Conservation (phyloP, 2,888 invertebrate genomes). For the Pterobdella sp. region DNA sequence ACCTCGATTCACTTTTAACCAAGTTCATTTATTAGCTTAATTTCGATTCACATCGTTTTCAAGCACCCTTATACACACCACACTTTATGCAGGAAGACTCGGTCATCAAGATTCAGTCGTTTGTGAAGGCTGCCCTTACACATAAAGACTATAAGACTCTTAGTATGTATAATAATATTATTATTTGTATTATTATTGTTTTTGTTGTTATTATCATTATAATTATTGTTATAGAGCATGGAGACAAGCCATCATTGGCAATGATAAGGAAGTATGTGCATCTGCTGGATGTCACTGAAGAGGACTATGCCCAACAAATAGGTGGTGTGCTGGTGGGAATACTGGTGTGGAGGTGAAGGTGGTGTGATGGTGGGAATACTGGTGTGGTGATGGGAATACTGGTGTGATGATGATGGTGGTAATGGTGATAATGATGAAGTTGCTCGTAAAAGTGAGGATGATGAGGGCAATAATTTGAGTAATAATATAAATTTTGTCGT, state of each 20-base stretch:
- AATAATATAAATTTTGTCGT: too few relatives aligned
- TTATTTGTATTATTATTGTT: background rate
- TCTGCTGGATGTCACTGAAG: slow-evolving; percentile 63
- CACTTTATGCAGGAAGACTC: slow-evolving; percentile 42
- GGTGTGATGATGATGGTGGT: background rate
- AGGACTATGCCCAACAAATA: slow-evolving; percentile 65
- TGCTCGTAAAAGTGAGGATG: background rate
- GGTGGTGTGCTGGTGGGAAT: slow-evolving; percentile 41
- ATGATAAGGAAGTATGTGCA: slow-evolving; percentile 59
- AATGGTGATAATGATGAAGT: background rate
- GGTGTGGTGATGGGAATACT: too few relatives aligned
- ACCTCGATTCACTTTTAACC: too few relatives aligned
- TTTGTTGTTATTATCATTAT: background rate
- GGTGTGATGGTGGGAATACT: slow-evolving; percentile 28
- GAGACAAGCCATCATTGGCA: slow-evolving; percentile 47
- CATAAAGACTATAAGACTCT: slow-evolving; percentile 60
- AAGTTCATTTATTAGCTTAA: too few relatives aligned
- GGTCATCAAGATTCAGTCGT: slow-evolving; percentile 59
- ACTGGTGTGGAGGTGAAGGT: too few relatives aligned
- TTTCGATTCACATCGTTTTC: too few relatives aligned
- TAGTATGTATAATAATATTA: slow-evolving; percentile 42
- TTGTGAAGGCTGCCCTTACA: slow-evolving; percentile 62
- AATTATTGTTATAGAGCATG: slow-evolving; percentile 43
- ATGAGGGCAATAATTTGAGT: too few relatives aligned
- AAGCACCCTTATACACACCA: too few relatives aligned